Evolutionary conservation across 2,888 invertebrate genomes (phyloP).

Genomic region (Toxonevra muliebris): DNA sequence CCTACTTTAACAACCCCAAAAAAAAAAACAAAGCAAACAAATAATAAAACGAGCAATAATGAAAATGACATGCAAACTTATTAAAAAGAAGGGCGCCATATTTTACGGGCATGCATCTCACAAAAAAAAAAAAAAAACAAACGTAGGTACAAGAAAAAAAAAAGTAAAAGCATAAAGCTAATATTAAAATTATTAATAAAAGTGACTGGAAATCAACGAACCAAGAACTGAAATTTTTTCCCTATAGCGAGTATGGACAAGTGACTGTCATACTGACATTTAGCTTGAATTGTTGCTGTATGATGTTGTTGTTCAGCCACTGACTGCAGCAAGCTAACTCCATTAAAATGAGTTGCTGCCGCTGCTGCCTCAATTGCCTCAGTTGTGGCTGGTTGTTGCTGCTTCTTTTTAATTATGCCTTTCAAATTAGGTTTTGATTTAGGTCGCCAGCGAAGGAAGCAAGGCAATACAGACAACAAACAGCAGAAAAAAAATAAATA

Average conservation of each 20-base stretch:
- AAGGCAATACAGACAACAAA: conserved; percentile 20
- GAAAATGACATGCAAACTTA: conserved; percentile 34
- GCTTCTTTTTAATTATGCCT: conserved; percentile 44
- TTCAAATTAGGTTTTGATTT: conserved; percentile 47
- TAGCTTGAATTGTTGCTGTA: conserved; percentile 15
- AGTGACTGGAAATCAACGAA: background rate
- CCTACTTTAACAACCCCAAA: conserved; percentile 44
- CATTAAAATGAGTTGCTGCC: conserved; percentile 10
- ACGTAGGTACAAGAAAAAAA: background rate
- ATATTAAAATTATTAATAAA: background rate
- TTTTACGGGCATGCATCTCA: background rate
- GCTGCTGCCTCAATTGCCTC: conserved; percentile 13
- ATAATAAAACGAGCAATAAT: conserved; percentile 36
- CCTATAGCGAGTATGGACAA: conserved; percentile 17
- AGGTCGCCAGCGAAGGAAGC: conserved; percentile 37
- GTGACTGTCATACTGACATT: conserved; percentile 22
- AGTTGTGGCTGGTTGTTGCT: conserved; percentile 13
- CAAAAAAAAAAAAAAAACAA: too few species aligned
- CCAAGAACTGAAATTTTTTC: background rate
- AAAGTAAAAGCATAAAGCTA: background rate
- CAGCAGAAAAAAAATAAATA: conserved; percentile 21
- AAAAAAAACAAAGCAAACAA: conserved; percentile 37
- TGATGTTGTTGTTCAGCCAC: conserved; percentile 21
- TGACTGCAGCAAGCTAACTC: background rate
- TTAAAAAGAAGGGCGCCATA: conserved; percentile 26